Evolutionary conservation across 2,888 invertebrate genomes (phyloP).

Genomic region (Onthophagus sagittarius): DNA sequence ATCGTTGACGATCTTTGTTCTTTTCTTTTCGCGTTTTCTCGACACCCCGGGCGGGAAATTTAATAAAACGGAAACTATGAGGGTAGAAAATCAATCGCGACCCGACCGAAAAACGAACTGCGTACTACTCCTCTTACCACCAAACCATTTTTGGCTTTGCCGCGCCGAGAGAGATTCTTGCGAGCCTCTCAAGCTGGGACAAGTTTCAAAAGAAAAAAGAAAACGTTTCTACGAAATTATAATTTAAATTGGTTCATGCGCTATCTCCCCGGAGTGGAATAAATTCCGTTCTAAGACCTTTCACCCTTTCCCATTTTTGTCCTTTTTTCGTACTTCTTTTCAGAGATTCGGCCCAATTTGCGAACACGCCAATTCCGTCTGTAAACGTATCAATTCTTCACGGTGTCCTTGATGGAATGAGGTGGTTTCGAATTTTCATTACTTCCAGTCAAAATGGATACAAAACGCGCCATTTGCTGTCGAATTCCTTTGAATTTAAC

Average conservation of each 20-base stretch:
- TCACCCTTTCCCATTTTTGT: background rate
- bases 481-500: background rate
- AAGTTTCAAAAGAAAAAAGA: too few species aligned
- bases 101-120: background rate
- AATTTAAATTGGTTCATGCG: background rate
- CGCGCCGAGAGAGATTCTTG: too few species aligned
- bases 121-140: background rate
- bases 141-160: background rate
- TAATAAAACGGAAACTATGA: conserved; percentile 11
- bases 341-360: background rate
- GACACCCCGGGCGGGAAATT: background rate
- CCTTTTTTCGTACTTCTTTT: too few species aligned
- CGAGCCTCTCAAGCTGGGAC: too few species aligned
- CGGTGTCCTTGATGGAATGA: background rate
- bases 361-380: background rate
- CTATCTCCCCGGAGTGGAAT: background rate
- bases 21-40: conserved; percentile 1
- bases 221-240: background rate
- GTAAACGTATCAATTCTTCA: background rate
- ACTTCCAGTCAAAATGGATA: background rate
- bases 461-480: background rate
- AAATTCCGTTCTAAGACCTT: background rate
- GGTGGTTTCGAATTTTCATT: background rate
- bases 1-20: background rate
- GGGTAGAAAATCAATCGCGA: background rate